Evolutionary conservation across 2,113 vertebrate species (phyloP).

Genomic region (Macquaria australasica): DNA sequence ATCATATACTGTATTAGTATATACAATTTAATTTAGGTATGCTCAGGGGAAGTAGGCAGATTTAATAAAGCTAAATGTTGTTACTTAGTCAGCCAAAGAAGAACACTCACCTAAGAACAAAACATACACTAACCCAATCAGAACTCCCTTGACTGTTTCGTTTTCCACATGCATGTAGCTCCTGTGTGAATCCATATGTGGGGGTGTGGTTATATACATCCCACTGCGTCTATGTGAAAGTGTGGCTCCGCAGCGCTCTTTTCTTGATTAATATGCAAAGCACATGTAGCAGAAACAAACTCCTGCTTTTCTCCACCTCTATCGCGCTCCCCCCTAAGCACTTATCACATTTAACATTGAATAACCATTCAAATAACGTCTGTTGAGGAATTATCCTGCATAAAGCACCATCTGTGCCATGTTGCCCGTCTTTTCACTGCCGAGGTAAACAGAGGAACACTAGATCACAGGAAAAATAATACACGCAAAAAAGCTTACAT

Average conservation of each 20-base stretch:
- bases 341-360: constrained; percentile 78
- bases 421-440: constrained; percentile 58
- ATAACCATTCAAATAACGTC: constrained; percentile 80
- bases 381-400: constrained; percentile 74
- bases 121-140: constrained; percentile 81
- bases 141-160: constrained; percentile 51
- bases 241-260: neutral
- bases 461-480: constrained; percentile 58
- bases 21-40: constrained; percentile 79
- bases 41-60: constrained; percentile 77
- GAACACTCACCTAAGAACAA: constrained; percentile 53
- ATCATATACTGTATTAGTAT: constrained; percentile 67
- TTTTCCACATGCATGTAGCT: constrained; percentile 21
- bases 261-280: constrained; percentile 69
- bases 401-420: constrained; percentile 80
- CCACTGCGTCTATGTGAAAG: neutral
- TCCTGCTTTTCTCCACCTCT: constrained; percentile 48
- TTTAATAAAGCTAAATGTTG: constrained; percentile 85
- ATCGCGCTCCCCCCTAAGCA: constrained; percentile 31
- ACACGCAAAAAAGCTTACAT: constrained; percentile 47
- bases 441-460: constrained; percentile 52
- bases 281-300: constrained; percentile 69
- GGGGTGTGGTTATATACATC: constrained; percentile 8
- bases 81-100: constrained; percentile 80
- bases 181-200: constrained; percentile 10